A percentile compares a stretch with the other conserved stretches of the same genome.
phyloP scores from a whole-genome alignment of 2,113 vertebrate species.

The Platichthys stellatus region DNA sequence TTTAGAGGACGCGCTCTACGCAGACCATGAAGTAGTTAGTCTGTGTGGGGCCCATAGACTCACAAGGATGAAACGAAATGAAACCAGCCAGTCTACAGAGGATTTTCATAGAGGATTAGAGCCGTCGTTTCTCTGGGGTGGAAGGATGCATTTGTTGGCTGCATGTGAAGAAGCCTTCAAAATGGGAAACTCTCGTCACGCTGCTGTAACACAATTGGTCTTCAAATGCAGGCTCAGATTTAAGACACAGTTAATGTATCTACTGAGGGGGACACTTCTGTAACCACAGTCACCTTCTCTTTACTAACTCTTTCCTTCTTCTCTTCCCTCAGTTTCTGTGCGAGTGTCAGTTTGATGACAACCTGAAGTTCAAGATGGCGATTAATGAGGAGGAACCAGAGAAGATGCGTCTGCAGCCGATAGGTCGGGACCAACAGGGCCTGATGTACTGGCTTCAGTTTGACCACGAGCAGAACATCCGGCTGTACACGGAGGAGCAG shows the following conservation, averaged over 20 bases:
- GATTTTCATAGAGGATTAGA: no score
- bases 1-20: no score
- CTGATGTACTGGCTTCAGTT: slow-evolving; percentile 97
- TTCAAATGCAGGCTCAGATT: no score
- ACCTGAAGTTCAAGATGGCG: slow-evolving; percentile 95
- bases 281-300: not conserved
- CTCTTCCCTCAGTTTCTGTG: slow-evolving; percentile 89
- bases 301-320: not conserved
- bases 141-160: no score
- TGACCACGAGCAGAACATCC: slow-evolving; percentile 96
- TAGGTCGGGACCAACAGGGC: slow-evolving; percentile 92
- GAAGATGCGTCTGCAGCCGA: slow-evolving; percentile 94
- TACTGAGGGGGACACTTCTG: not conserved
- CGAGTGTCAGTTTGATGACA: slow-evolving; percentile 98
- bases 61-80: no score
- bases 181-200: no score
- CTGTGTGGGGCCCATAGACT: no score
- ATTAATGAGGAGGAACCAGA: slow-evolving; percentile 97
- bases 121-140: no score
- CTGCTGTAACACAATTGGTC: no score
- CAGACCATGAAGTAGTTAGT: no score
- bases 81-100: no score
- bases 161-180: no score
- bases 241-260: not conserved
- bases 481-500: slow-evolving; percentile 97